These are phyloP conservation scores for Eutolmus rufibarbis DNA, from an alignment of 2,888 invertebrate genomes.

Conservation along the genomic window DNA sequence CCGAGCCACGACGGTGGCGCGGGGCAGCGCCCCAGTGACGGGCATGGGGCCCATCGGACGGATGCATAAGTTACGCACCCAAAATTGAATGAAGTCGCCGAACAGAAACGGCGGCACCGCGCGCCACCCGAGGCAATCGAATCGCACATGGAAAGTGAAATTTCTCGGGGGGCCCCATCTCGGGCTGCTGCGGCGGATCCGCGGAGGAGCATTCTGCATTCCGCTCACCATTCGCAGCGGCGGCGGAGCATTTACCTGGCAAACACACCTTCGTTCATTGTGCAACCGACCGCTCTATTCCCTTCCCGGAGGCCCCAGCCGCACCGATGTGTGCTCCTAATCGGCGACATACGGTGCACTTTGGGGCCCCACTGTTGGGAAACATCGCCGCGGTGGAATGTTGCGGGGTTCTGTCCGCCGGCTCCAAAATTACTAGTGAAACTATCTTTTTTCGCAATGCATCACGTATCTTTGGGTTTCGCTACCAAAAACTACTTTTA, in stretches of 20 bases:
- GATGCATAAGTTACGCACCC: conserved; percentile 28
- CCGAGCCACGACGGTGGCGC: background rate
- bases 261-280: conserved; percentile 22
- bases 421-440: background rate
- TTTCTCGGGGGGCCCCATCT: background rate
- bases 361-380: background rate
- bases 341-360: background rate
- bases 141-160: conserved; percentile 8
- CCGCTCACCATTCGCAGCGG: background rate
- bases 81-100: conserved; percentile 22
- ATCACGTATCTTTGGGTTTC: background rate
- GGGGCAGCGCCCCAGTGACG: background rate
- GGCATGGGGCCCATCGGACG: background rate
- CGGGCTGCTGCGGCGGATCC: background rate
- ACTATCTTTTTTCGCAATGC: background rate
- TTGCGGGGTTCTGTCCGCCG: background rate
- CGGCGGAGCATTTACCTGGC: conserved; percentile 11
- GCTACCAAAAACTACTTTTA: background rate
- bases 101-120: background rate
- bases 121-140: background rate
- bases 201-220: background rate
- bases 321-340: background rate
- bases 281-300: background rate
- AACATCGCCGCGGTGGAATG: background rate
- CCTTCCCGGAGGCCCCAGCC: background rate